Evolutionary conservation across 2,113 vertebrate species (phyloP), one percentile per base, ranked within the genome.

Genomic region (Erythrolamprus reginae): DNA sequence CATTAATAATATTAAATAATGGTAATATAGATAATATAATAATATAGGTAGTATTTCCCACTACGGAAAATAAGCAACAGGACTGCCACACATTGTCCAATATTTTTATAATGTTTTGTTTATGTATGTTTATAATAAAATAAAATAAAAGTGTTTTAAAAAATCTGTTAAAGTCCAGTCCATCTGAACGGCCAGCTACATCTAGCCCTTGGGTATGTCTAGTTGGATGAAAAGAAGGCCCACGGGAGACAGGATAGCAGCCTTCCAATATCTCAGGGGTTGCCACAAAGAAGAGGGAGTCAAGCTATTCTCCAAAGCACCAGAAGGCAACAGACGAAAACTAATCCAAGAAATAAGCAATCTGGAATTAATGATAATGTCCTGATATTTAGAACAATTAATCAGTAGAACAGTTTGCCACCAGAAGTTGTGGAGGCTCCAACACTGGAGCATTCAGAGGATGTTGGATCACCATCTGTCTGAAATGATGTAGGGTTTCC

Each of bases 331-430:
- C 0, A 1, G 58, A 5, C 13, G 58, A 1, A 13, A 61, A 61
- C 4, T 13, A 0, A 61, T 1, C 10, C 28, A n/a, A 28, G 10
- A 61, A 28, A 61, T 26, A 61, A 61, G 28, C 26, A 61, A 61
- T 1, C 4, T 13, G 4, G 26, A 61, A n/a, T 0, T 13, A 13
- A 13, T 0, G 58, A n/a, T 0, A 1, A n/a, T 4, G 28, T n/a
- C 10, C 58, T n/a, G 10, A 61, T 3, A 13, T 0, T n/a, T 1
- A 13, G 58, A 4, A 61, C 28, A 61, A 61, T 61, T 5, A 61
- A n/a, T 2, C 58, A 61, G 58, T 13, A 10, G 28, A n/a, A n/a
- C 58, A 5, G 0, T 10, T 2, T 12, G 58, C 26, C 0, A 0
- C 58, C 4, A n/a, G 58, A n/a, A 61, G 3, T 5, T n/a, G 58